These are phyloP conservation scores for Chloroceryle aenea DNA, from an alignment of 2,113 vertebrate species.

Conservation along the genomic window DNA sequence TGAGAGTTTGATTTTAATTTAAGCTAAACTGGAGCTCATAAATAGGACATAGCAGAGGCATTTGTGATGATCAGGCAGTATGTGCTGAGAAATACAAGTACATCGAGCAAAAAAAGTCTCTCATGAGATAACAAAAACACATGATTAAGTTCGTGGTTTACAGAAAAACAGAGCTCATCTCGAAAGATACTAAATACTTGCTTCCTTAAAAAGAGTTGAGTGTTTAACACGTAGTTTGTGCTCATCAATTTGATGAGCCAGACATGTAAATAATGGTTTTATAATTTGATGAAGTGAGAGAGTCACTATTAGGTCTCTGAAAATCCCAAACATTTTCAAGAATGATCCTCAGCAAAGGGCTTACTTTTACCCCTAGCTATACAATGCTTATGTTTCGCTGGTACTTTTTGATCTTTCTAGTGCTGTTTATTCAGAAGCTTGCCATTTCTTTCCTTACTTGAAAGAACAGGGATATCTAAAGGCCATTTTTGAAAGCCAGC, in stretches of 20 bases:
- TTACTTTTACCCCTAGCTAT: background rate
- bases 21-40: slow-evolving; percentile 61
- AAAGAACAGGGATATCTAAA: background rate
- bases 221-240: fast-evolving
- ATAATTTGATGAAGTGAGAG: background rate
- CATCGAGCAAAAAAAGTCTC: background rate
- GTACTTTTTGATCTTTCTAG: background rate
- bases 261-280: background rate
- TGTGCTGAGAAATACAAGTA: slow-evolving; percentile 36
- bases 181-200: background rate
- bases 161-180: background rate
- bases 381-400: background rate
- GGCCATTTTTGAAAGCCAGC: background rate
- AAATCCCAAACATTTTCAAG: background rate
- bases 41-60: slow-evolving; percentile 51
- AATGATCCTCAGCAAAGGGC: background rate
- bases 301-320: background rate
- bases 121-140: slow-evolving; percentile 13
- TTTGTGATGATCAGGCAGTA: slow-evolving; percentile 65
- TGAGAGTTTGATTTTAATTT: slow-evolving; percentile 62
- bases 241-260: background rate
- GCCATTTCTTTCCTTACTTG: background rate
- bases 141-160: background rate
- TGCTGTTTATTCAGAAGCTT: background rate
- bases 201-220: background rate